Evolutionary conservation across 2,113 vertebrate genomes (phyloP).

Genomic region (Ancistrus triradiatus): DNA sequence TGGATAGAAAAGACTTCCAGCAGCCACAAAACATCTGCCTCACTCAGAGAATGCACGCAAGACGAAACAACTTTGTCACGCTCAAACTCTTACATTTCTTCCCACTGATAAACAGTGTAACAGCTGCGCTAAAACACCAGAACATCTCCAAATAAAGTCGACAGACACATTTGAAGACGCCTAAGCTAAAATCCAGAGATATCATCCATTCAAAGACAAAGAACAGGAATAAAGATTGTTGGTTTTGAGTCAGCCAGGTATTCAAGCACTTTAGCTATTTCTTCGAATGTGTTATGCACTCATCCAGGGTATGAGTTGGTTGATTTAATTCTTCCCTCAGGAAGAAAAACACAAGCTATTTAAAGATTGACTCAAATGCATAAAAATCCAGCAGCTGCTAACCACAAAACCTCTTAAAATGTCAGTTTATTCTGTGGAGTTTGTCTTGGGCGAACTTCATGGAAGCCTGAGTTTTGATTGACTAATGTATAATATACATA

Average conservation of each 20-base stretch:
- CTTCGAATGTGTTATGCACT: not conserved
- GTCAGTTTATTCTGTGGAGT: slow-evolving; percentile 24
- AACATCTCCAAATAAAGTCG: not conserved
- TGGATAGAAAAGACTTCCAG: slow-evolving; percentile 4
- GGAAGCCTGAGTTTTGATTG: not conserved
- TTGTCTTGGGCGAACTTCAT: slow-evolving; percentile 20
- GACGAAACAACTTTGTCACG: slow-evolving; percentile 3
- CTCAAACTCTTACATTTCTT: not conserved
- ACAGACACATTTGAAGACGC: not conserved
- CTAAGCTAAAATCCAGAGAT: not conserved
- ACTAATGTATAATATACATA: too few species aligned
- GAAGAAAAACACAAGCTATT: slow-evolving; percentile 19
- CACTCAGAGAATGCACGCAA: not conserved
- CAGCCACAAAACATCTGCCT: slow-evolving; percentile 8
- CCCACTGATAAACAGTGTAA: slow-evolving; percentile 8
- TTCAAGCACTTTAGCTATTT: not conserved
- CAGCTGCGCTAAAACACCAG: slow-evolving; percentile 28
- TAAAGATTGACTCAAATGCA: slow-evolving; percentile 10
- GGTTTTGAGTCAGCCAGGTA: not conserved
- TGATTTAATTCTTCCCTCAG: not conserved
- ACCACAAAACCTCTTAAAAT: slow-evolving; percentile 27
- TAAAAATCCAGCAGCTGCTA: not conserved
- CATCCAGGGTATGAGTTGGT: not conserved
- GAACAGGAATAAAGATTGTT: not conserved
- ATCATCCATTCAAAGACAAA: too few species aligned